Conservation (phyloP, 92 coral and sea anemone genomes). For the Parazoanthus darwini region DNA sequence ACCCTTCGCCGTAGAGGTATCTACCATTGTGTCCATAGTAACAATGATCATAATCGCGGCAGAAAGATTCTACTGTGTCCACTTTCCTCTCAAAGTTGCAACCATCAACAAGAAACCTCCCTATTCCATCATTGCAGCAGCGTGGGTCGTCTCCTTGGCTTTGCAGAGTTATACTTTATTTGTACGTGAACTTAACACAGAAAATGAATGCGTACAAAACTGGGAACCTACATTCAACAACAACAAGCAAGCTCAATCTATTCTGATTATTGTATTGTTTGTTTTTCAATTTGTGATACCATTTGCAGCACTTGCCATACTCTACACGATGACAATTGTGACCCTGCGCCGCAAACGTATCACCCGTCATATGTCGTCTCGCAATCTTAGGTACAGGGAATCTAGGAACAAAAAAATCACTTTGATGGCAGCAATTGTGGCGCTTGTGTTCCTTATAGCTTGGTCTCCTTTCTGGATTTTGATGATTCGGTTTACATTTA, state of each 20-base stretch:
- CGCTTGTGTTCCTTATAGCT: constrained; percentile 19
- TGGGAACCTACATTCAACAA: constrained; percentile 42
- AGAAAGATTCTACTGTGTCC: constrained; percentile 29
- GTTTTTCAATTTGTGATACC: constrained; percentile 66
- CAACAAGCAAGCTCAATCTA: constrained; percentile 19
- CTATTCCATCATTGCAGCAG: constrained; percentile 29
- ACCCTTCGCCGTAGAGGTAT: constrained; percentile 63
- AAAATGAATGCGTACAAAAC: background rate
- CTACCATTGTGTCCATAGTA: constrained; percentile 62
- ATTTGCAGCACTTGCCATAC: constrained; percentile 46
- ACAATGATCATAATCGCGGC: constrained; percentile 59
- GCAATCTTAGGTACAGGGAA: constrained; percentile 38
- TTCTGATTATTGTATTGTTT: constrained; percentile 53
- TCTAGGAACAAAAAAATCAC: constrained; percentile 12
- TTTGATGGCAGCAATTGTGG: constrained; percentile 52
- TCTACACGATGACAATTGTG: constrained; percentile 56
- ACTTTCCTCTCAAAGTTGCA: constrained; percentile 50
- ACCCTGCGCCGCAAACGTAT: constrained; percentile 55
- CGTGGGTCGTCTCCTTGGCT: constrained; percentile 59
- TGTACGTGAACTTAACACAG: background rate
- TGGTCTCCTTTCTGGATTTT: constrained; percentile 45
- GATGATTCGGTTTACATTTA: constrained; percentile 30
- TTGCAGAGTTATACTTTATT: background rate
- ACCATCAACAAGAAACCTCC: constrained; percentile 52
- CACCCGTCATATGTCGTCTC: constrained; percentile 25